Evolutionary conservation across 2,113 vertebrate species (phyloP).

Genomic region (Perca schrenkii): DNA sequence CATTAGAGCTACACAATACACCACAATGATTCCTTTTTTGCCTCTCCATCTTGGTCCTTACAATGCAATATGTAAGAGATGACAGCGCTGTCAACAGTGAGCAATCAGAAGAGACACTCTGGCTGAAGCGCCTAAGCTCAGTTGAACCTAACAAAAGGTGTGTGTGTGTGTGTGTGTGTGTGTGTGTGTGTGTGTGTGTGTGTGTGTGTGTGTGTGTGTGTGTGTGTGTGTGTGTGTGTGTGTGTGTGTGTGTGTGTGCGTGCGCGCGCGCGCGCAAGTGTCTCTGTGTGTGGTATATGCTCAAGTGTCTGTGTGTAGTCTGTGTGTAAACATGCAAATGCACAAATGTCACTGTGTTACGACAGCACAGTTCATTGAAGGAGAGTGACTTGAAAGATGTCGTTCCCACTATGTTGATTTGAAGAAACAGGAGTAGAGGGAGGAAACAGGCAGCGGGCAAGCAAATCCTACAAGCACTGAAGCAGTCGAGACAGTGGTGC

Average conservation of each 20-base stretch:
- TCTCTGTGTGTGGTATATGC: neutral
- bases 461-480: conserved; percentile 79
- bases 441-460: conserved; percentile 62
- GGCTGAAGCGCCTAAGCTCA: conserved; percentile 36
- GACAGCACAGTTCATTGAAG: conserved; percentile 55
- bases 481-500: conserved; percentile 68
- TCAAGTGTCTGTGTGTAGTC: conserved; percentile 12
- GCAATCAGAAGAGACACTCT: conserved; percentile 40
- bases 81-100: conserved; percentile 61
- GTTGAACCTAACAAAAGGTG: conserved; percentile 37
- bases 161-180: neutral
- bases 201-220: too few relatives aligned
- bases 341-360: conserved; percentile 46
- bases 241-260: too few relatives aligned
- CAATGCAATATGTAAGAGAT: conserved; percentile 21
- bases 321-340: conserved; percentile 51
- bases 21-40: conserved; percentile 10
- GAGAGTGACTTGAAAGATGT: conserved; percentile 57
- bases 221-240: neutral
- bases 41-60: conserved; percentile 34
- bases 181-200: too few relatives aligned
- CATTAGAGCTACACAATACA: conserved; percentile 4
- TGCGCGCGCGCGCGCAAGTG: too few relatives aligned
- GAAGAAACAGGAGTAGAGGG: conserved; percentile 55
- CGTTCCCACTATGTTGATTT: conserved; percentile 48